Base-by-base conservation (phyloP, 2,113 vertebrate species). In the Euleptes europaea region DNA sequence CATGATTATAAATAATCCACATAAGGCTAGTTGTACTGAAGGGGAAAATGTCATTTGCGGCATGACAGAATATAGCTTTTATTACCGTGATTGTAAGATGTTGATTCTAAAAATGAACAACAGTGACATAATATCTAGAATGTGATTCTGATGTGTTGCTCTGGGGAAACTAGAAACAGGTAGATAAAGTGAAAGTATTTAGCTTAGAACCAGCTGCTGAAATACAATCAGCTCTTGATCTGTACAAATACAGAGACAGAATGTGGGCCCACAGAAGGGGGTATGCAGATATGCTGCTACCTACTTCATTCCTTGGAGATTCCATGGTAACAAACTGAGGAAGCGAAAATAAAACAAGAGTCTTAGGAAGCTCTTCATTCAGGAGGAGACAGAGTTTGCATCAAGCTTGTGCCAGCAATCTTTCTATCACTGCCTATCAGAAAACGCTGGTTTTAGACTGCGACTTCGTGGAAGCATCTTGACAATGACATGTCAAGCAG, bases 391-490 rank as follows among this genome's bases (percentile, higher is more conserved):
- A 57, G 28, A 73, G 72, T 42, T 51, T 40, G 17, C 86, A 67
- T 82, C 79, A 86, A 90, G 91, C 90, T 57, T 91, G 92, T 86
- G 82, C 81, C 73, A 91, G 93, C 91, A 96, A 92, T 90, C 87
- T 74, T 91, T 97, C 96, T 73, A 83, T 95, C 95, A 84, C 92
- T 88, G 82, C 93, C 94, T 87, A 91, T 94, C 95, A 93, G 90
- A 90, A 86, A 83, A 85, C 4, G 78, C 91, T 93, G 96, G 96
- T 75, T 97, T 91, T 82, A 88, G 95, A 93, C 94, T 88, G 83
- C 73, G 94, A 96, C 80, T 83, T 96, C 95, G 96, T 94, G 78
- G 88, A 93, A 79, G 90, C 93, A 94, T 87, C 82, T 42, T 0
- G 60, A 26, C 47, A 79, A 94, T 92, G 91, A 91, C 17, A 91